Base-by-base conservation (phyloP, 2,797 vertebrate species). In the Hirundo rustica region DNA sequence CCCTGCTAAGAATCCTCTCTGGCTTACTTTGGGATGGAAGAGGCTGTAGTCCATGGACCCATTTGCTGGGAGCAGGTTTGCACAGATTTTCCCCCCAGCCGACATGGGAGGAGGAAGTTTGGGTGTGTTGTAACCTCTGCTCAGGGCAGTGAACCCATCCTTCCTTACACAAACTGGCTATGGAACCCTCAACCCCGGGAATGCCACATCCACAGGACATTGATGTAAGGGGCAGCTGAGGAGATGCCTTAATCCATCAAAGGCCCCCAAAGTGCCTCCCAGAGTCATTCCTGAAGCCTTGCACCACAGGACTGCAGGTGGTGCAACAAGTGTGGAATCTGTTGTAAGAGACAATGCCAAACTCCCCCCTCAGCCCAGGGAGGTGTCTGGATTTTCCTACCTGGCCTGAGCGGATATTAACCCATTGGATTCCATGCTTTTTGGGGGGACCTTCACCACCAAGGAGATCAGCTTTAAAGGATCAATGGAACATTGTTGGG, bases 371-470 rank as follows among this genome's bases (percentile, higher is more conserved):
- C 4, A 25, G 3, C 13, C 10, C 34, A n/a, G 8, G 45, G 22
- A 21, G 5, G 7, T n/a, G 11, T 11, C 36, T 51, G 47, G 14
- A 17, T 61, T 75, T 40, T 75, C 36, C 57, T 16, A 6, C 57
- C 34, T 40, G 34, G 22, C 22, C 36, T 5, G 47, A 13, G 30
- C 1, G 1, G 16, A 4, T 20, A 11, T 17, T 26, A 17, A 17
- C 26, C 23, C 36, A 22, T 40, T 3, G 0, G 2, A 13, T 16
- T 8, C 36, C 22, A 1, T 22, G 5, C 30, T 76, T n/a, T 38
- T 22, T 3, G 10, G 7, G 15, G n/a, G 12, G 9, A 44, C 19
- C 32, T 53, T 53, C 58, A 53, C 5, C 48, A 64, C 25, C 30
- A 18, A 44, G 30, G 4, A 54, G 22, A 34, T 10, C 45, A 48